phyloP scores from a whole-genome alignment of 37 sponge, comb jelly and placozoan genomes.

The Halisarca cf. caerulea region DNA sequence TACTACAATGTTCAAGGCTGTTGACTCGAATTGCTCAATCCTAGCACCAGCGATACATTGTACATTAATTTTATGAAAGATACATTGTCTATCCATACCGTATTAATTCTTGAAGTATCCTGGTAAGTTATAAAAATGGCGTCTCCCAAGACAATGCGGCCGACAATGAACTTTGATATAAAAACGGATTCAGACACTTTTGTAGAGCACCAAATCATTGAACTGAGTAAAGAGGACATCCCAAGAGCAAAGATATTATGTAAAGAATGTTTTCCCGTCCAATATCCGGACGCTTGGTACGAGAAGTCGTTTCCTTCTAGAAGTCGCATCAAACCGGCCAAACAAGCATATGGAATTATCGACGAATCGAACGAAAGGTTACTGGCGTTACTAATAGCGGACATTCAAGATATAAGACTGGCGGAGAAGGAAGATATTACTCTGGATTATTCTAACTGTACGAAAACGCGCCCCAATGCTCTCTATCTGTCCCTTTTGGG shows the following conservation, averaged over 20 bases:
- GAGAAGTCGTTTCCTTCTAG: neutral
- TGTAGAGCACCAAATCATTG: neutral
- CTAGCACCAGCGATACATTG: too few relatives aligned
- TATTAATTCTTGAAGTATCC: too few relatives aligned
- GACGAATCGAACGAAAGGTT: neutral
- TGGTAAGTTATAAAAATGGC: too few relatives aligned
- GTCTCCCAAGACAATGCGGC: too few relatives aligned
- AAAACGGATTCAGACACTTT: neutral
- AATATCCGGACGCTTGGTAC: conserved; percentile 5
- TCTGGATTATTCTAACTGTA: neutral
- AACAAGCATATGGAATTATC: neutral
- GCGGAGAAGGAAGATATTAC: neutral
- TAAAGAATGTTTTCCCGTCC: conserved; percentile 21
- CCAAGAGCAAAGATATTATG: neutral
- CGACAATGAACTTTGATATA: too few relatives aligned
- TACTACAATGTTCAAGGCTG: too few relatives aligned
- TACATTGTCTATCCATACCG: too few relatives aligned
- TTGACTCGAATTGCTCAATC: too few relatives aligned
- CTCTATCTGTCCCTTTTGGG: conserved; percentile 1
- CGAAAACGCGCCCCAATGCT: neutral
- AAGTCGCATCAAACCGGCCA: neutral
- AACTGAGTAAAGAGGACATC: neutral
- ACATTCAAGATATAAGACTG: neutral
- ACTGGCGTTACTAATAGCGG: neutral
- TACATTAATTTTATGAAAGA: too few relatives aligned